Evolutionary conservation across 1,140 invertebrate species (phyloP).

Genomic region (Bombus waltoni): DNA sequence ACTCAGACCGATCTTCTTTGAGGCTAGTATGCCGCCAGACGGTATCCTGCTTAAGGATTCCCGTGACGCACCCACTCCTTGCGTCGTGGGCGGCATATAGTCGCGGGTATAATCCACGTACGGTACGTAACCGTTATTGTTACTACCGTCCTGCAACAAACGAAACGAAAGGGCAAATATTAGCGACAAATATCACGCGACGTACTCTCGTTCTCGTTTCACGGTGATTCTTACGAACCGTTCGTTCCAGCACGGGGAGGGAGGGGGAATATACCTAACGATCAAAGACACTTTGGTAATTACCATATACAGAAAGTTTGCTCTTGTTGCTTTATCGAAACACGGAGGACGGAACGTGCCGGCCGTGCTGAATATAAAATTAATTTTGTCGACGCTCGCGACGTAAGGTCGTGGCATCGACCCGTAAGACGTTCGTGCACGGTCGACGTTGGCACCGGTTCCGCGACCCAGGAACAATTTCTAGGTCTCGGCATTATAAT

Average conservation of each 20-base stretch:
- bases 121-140: slow-evolving; percentile 94
- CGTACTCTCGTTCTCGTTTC: too few relatives aligned
- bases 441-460: not conserved
- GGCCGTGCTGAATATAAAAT: not conserved
- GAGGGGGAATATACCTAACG: too few relatives aligned
- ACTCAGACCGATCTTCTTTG: slow-evolving; percentile 85
- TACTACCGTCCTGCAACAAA: slow-evolving; percentile 88
- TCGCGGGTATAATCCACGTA: slow-evolving; percentile 93
- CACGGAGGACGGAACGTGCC: not conserved
- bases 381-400: slow-evolving; percentile 13
- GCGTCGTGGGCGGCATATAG: slow-evolving; percentile 89
- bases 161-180: not conserved
- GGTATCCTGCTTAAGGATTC: slow-evolving; percentile 84
- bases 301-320: too few relatives aligned
- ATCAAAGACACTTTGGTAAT: too few relatives aligned
- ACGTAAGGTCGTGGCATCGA: not conserved
- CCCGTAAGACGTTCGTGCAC: slow-evolving; percentile 5
- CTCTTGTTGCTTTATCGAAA: too few relatives aligned
- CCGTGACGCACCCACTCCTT: slow-evolving; percentile 82
- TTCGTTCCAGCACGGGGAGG: not conserved
- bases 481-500: slow-evolving; percentile 4
- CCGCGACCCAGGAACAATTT: not conserved
- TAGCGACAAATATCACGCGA: not conserved
- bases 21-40: slow-evolving; percentile 81
- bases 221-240: not conserved